These are phyloP conservation scores for Phrynocephalus forsythii DNA, from an alignment of 2,797 vertebrate species.

Conservation along the genomic window DNA sequence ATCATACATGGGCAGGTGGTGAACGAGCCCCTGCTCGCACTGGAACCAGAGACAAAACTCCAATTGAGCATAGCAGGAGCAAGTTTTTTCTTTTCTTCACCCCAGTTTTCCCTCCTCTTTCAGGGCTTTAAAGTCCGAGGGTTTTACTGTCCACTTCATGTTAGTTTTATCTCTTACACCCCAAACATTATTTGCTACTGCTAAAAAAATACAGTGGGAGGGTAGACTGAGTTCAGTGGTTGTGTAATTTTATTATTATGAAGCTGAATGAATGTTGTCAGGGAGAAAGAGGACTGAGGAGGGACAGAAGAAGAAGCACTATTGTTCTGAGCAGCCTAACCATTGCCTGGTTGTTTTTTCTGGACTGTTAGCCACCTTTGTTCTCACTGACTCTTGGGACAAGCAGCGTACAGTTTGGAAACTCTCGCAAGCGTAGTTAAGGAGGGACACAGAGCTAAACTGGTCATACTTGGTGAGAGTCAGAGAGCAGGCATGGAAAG, in stretches of 20 bases:
- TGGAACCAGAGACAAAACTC: constrained; percentile 53
- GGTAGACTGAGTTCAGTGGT: constrained; percentile 27
- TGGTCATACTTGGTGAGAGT: constrained; percentile 39
- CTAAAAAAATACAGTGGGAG: background rate
- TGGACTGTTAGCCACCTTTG: constrained; percentile 49
- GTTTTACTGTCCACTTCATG: background rate
- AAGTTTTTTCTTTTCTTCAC: constrained; percentile 58
- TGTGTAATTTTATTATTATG: constrained; percentile 38
- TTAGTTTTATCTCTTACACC: constrained; percentile 5
- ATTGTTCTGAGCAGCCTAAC: constrained; percentile 69
- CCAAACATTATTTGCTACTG: background rate
- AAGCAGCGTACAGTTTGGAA: constrained; percentile 35
- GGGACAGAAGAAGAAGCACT: constrained; percentile 64
- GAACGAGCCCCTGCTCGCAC: constrained; percentile 19
- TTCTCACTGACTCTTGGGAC: constrained; percentile 47
- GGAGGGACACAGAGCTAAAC: constrained; percentile 54
- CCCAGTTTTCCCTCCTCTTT: constrained; percentile 52
- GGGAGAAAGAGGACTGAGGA: constrained; percentile 40
- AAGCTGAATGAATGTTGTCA: constrained; percentile 48
- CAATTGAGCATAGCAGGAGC: constrained; percentile 31
- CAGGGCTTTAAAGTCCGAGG: constrained; percentile 10
- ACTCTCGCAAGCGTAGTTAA: constrained; percentile 43
- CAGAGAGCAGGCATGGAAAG: constrained; percentile 66
- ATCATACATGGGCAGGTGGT: constrained; percentile 24
- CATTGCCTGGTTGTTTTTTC: constrained; percentile 43